Evolutionary conservation across 1,140 invertebrate genomes (phyloP), one percentile per base, ranked within the genome.

Genomic region (Sycobia sp.): DNA sequence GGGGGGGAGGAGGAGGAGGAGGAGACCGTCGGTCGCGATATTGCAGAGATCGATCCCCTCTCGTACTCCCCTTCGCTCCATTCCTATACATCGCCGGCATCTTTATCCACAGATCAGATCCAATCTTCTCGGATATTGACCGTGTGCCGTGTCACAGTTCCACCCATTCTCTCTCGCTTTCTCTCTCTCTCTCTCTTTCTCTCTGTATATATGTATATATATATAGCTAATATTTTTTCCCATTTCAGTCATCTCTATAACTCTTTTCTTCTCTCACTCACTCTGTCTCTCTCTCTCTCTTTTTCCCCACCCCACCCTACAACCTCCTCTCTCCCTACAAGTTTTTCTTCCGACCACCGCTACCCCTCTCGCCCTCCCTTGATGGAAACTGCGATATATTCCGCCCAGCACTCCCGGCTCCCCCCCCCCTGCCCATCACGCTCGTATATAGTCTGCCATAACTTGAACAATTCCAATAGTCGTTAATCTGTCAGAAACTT

Each of bases 401-500:
- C 65, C 14, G 39, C 27, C 27, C 41, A 20, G 3, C 38, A 39
- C 36, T 27, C 54, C 43, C 50, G 14, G 7, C 22, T 50, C 29
- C 9, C 61, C 63, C 58, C 49, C 29, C 41, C 58, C 51, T 39
- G 32, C 44, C 22, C 18, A 20, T 34, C n/a, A 50, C 23, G 25
- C 41, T 18, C 62, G 51, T 64, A 41, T 50, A 56, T 62, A 61
- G 50, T 47, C 54, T 62, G 29, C 29, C 69, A 71, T 75, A 76
- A 74, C 67, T 73, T 70, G 51, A 76, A 76, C 74, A 75, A 77
- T 77, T 76, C 75, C 74, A 73, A 74, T 76, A 77, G 73, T 76
- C 75, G 73, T 78, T 78, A 76, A 78, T 78, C 75, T 75, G 69
- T 75, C 74, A 68, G 62, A 69, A 76, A 78, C 64, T 78, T 76